These are phyloP conservation scores for Nomia melanderi DNA, from an alignment of 1,140 invertebrate species.

Conservation along the genomic window DNA sequence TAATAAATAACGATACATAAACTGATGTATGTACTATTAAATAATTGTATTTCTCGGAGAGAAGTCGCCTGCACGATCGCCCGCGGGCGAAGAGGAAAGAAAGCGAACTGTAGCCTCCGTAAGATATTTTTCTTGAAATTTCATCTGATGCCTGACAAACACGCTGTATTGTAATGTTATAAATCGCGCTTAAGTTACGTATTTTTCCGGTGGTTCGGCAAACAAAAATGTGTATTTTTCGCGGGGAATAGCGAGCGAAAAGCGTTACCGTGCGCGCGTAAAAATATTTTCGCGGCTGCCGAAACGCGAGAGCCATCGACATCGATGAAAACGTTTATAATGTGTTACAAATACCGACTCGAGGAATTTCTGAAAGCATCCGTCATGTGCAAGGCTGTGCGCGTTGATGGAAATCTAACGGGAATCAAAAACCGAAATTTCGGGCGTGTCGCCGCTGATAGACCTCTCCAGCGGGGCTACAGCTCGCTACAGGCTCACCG, in stretches of 20 bases:
- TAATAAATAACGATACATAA: no score
- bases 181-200: no score
- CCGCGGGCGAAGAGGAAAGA: no score
- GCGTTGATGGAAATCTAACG: constrained; percentile 31
- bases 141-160: no score
- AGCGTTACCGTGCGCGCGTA: neutral
- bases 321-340: constrained; percentile 36
- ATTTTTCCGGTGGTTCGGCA: no score
- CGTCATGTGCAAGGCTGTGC: constrained; percentile 20
- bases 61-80: no score
- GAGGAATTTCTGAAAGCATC: constrained; percentile 30
- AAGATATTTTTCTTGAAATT: no score
- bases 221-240: neutral
- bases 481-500: neutral
- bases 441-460: neutral
- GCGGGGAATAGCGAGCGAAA: neutral
- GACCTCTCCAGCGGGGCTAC: neutral
- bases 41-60: no score
- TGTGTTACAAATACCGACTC: constrained; percentile 25
- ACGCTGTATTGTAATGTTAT: no score
- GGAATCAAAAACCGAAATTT: constrained; percentile 30
- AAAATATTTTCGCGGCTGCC: constrained; percentile 13
- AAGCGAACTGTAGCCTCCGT: no score
- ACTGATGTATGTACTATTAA: no score
- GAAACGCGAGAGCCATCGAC: neutral